These are phyloP conservation scores for Myodes glareolus DNA, from an alignment of 2,113 vertebrate genomes.

Conservation along the genomic window DNA sequence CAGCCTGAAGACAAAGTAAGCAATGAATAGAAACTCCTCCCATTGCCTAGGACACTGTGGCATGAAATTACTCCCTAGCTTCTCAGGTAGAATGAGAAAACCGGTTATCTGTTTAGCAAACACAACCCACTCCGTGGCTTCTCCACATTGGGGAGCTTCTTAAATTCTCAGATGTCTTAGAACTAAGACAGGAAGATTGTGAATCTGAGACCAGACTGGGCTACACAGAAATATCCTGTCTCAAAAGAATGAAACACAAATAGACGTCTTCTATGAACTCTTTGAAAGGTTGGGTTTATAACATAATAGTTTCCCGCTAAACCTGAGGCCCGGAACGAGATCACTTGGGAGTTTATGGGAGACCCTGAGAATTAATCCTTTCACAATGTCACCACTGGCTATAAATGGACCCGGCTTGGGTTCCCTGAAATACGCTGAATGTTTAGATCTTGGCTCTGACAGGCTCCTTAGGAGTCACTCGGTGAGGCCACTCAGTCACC, in stretches of 20 bases:
- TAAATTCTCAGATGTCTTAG: background rate
- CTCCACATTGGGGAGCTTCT: background rate
- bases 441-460: background rate
- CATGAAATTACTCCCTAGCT: background rate
- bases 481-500: background rate
- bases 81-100: background rate
- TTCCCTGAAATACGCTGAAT: background rate
- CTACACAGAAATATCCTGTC: background rate
- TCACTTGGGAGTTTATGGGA: background rate
- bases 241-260: background rate
- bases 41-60: constrained; percentile 11
- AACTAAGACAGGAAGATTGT: background rate
- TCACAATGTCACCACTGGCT: background rate
- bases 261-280: background rate
- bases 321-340: background rate
- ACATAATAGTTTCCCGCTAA: background rate
- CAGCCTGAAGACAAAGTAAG: background rate
- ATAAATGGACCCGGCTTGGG: background rate
- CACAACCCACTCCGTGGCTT: background rate
- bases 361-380: background rate
- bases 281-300: background rate
- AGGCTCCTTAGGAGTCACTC: background rate
- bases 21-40: background rate
- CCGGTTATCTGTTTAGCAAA: background rate
- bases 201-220: background rate